phyloP scores from a whole-genome alignment of 2,113 vertebrate genomes.

The Charina bottae region DNA sequence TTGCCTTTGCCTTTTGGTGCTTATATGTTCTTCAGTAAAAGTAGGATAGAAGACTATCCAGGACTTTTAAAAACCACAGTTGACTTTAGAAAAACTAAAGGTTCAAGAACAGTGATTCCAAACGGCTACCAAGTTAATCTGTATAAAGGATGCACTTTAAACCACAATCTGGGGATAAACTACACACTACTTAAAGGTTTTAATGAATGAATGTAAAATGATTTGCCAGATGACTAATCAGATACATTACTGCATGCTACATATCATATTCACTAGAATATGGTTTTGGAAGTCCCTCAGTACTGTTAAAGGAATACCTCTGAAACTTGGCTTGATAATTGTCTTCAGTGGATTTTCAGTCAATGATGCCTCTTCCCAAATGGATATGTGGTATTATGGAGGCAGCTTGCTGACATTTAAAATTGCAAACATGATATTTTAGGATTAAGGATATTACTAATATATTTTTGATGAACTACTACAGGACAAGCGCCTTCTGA shows the following conservation, averaged over 20 bases:
- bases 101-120: neutral
- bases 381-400: neutral
- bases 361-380: neutral
- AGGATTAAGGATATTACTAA: neutral
- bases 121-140: conserved; percentile 4
- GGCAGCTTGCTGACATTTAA: neutral
- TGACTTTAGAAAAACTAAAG: neutral
- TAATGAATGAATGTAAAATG: neutral
- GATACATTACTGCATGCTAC: neutral
- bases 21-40: neutral
- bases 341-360: neutral
- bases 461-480: neutral
- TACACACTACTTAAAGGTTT: neutral
- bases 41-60: neutral
- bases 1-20: neutral
- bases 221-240: conserved; percentile 10
- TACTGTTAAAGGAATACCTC: neutral
- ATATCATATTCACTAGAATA: neutral
- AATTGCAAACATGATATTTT: neutral
- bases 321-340: neutral
- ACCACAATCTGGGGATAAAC: neutral
- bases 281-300: neutral
- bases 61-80: neutral
- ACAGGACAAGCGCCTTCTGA: neutral
- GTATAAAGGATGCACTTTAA: neutral